Evolutionary conservation across 1,140 invertebrate species (phyloP).

Genomic region (Phenacoccus solenopsis): DNA sequence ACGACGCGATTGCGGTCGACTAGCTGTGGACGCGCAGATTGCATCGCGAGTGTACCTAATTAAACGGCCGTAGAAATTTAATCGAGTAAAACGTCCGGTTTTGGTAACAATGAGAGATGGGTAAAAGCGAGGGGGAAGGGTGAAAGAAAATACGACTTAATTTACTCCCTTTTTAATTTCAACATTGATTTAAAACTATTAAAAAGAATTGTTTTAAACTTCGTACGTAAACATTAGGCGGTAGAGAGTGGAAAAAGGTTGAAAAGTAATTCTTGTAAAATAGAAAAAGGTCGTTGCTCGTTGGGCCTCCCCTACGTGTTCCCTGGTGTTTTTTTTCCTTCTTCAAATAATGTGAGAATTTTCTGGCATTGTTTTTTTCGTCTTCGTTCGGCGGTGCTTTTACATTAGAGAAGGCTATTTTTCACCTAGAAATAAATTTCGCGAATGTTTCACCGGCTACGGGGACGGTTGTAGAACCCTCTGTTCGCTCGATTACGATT

Average conservation of each 20-base stretch:
- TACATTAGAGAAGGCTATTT: neutral
- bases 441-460: too few relatives aligned
- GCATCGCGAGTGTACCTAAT: neutral
- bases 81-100: neutral
- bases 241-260: neutral
- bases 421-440: neutral
- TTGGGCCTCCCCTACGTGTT: neutral
- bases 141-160: conserved; percentile 3
- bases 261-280: neutral
- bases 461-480: neutral
- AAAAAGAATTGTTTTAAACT: neutral
- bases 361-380: neutral
- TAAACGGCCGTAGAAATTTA: neutral
- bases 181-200: neutral
- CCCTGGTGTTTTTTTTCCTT: too few relatives aligned
- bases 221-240: neutral
- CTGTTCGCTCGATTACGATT: neutral
- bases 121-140: too few relatives aligned
- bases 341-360: neutral
- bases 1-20: neutral
- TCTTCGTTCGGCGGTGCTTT: neutral
- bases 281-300: neutral
- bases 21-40: neutral
- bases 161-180: neutral
- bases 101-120: too few relatives aligned